These are phyloP conservation scores for Cantharis rufa DNA, from an alignment of 2,888 invertebrate genomes.

Conservation along the genomic window DNA sequence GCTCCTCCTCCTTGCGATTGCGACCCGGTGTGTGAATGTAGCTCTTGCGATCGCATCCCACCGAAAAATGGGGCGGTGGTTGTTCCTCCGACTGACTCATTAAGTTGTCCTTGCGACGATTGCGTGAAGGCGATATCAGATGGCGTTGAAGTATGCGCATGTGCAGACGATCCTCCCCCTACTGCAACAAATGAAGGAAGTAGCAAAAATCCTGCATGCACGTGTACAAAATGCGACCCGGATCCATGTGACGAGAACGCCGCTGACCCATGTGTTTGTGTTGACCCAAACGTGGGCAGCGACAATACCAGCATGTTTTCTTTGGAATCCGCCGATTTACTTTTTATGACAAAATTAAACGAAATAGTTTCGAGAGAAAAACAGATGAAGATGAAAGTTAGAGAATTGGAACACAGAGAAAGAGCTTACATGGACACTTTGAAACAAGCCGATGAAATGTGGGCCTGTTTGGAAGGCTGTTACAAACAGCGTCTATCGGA, in stretches of 20 bases:
- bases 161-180: neutral
- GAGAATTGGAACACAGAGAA: slow-evolving; percentile 67
- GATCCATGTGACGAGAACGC: neutral
- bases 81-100: neutral
- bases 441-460: slow-evolving; percentile 67
- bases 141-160: neutral
- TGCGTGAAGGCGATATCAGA: neutral
- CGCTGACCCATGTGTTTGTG: neutral
- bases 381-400: slow-evolving; percentile 64
- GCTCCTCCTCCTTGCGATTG: neutral
- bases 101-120: neutral
- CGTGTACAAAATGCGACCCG: neutral
- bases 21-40: neutral
- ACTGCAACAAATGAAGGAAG: neutral
- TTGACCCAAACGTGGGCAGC: neutral
- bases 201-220: neutral
- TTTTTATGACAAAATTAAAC: slow-evolving; percentile 57
- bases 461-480: slow-evolving; percentile 6
- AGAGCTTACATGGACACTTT: slow-evolving; percentile 71
- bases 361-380: slow-evolving; percentile 61
- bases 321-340: slow-evolving; percentile 50
- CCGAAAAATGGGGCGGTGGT: neutral
- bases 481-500: slow-evolving; percentile 8
- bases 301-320: slow-evolving; percentile 23
- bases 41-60: neutral